Evolutionary conservation across 1,140 invertebrate genomes (phyloP).

Genomic region (Hypothenemus hampei): DNA sequence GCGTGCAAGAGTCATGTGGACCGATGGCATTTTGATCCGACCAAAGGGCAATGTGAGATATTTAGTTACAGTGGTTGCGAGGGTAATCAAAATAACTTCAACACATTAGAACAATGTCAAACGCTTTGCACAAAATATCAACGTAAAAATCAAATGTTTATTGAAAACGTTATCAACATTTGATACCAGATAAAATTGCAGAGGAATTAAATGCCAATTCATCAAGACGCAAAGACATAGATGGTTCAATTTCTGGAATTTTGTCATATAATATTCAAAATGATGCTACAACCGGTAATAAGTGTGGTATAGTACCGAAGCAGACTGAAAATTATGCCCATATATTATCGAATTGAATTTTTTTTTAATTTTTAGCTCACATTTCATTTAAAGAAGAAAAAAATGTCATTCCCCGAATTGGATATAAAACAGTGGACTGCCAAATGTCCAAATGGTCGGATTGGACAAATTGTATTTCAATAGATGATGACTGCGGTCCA

Average conservation of each 20-base stretch:
- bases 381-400: not conserved
- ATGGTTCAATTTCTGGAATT: constrained; percentile 40
- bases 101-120: constrained; percentile 47
- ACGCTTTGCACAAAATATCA: constrained; percentile 43
- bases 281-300: constrained; percentile 35
- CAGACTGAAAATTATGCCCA: not conserved
- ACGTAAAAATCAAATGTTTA: constrained; percentile 41
- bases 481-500: constrained; percentile 23
- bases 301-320: constrained; percentile 5
- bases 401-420: not conserved
- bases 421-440: constrained; percentile 13
- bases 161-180: not conserved
- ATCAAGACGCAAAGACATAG: constrained; percentile 36
- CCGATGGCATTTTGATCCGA: constrained; percentile 68
- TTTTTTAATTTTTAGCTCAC: constrained; percentile 12
- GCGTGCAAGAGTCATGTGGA: constrained; percentile 61
- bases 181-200: constrained; percentile 15
- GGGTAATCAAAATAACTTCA: constrained; percentile 72
- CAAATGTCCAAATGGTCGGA: constrained; percentile 33
- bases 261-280: constrained; percentile 43
- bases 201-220: constrained; percentile 42
- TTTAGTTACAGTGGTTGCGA: constrained; percentile 75
- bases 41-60: constrained; percentile 58
- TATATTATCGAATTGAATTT: not conserved
- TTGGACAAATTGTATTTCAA: constrained; percentile 31